Evolutionary conservation across 2,888 invertebrate genomes (phyloP).

Genomic region (Trissolcus japonicus): DNA sequence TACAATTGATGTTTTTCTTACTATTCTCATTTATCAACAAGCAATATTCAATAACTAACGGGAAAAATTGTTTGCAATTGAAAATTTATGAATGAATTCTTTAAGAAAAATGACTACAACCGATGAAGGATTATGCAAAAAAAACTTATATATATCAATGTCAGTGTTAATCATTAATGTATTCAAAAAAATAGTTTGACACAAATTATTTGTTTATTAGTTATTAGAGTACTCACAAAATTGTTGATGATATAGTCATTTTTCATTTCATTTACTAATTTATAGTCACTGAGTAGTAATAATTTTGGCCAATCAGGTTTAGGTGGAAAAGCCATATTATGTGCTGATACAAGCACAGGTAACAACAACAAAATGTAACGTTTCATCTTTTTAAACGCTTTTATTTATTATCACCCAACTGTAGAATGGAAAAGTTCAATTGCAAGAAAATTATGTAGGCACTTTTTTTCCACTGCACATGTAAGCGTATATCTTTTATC

Average conservation of each 20-base stretch:
- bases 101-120: too few relatives aligned
- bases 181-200: neutral
- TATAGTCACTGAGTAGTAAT: constrained; percentile 15
- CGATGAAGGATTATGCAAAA: too few relatives aligned
- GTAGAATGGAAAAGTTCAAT: neutral
- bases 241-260: constrained; percentile 28
- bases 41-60: neutral
- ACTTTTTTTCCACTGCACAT: neutral
- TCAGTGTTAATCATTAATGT: too few relatives aligned
- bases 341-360: constrained; percentile 10
- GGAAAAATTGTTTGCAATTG: neutral
- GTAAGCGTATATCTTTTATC: too few relatives aligned
- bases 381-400: constrained; percentile 8
- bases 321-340: constrained; percentile 36
- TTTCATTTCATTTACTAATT: constrained; percentile 11
- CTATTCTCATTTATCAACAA: neutral
- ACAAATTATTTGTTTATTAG: neutral
- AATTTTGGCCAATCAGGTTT: constrained; percentile 29
- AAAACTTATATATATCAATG: too few relatives aligned
- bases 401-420: neutral
- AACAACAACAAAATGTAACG: constrained; percentile 9
- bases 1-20: neutral
- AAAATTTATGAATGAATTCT: neutral
- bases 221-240: constrained; percentile 32
- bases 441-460: neutral